These are phyloP conservation scores for Chelonus formosanus DNA, from an alignment of 2,888 invertebrate genomes.

Conservation along the genomic window DNA sequence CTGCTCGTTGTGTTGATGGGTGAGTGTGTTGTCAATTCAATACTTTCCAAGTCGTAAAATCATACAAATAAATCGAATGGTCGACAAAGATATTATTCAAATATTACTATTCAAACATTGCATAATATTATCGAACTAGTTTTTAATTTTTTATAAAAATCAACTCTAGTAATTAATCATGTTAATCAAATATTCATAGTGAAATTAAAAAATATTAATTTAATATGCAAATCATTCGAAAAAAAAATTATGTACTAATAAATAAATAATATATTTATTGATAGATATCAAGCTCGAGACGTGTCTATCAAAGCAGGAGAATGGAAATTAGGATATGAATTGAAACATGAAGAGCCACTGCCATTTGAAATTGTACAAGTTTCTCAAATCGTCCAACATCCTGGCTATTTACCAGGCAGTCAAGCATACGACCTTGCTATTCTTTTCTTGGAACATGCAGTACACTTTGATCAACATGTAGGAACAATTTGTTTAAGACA, in stretches of 20 bases:
- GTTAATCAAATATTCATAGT: too few relatives aligned
- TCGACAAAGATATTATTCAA: too few relatives aligned
- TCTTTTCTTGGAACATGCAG: constrained; percentile 70
- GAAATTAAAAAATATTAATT: too few relatives aligned
- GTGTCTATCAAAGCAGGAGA: constrained; percentile 82
- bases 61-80: too few relatives aligned
- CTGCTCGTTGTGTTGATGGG: constrained; percentile 85
- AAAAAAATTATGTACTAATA: too few relatives aligned
- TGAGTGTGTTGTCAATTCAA: constrained; percentile 62
- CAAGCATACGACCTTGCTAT: constrained; percentile 77
- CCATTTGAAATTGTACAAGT: constrained; percentile 82
- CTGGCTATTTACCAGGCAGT: constrained; percentile 72
- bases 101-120: too few relatives aligned
- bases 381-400: constrained; percentile 75
- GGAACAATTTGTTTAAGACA: constrained; percentile 75
- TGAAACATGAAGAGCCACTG: constrained; percentile 73
- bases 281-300: constrained; percentile 72
- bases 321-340: constrained; percentile 82
- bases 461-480: constrained; percentile 75
- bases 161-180: too few relatives aligned
- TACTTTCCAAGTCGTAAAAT: neutral
- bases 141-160: too few relatives aligned
- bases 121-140: too few relatives aligned
- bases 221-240: too few relatives aligned
- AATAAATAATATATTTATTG: neutral